These are phyloP conservation scores for Globodera rostochiensis DNA, from an alignment of 1,140 invertebrate species.

Conservation along the genomic window DNA sequence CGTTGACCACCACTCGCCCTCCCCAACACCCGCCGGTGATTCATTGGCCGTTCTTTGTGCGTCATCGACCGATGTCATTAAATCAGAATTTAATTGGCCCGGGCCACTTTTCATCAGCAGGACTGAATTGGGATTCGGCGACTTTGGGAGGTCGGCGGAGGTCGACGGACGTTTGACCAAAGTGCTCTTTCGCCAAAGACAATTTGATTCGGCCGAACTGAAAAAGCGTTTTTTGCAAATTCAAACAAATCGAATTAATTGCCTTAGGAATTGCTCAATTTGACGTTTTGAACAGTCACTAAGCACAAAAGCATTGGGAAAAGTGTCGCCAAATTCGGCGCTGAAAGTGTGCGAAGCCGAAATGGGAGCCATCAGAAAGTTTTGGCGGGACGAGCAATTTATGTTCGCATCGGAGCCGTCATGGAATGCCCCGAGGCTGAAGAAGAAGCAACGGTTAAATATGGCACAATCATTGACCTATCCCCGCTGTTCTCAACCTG, in stretches of 20 bases:
- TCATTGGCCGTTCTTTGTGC: background rate
- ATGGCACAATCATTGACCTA: background rate
- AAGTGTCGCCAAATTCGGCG: constrained; percentile 40
- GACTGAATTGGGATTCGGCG: too few relatives aligned
- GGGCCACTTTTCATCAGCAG: too few relatives aligned
- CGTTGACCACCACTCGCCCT: constrained; percentile 10
- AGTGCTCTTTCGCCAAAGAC: constrained; percentile 32
- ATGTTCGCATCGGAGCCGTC: constrained; percentile 45
- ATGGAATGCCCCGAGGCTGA: constrained; percentile 55
- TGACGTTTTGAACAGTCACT: constrained; percentile 51
- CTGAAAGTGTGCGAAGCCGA: constrained; percentile 44
- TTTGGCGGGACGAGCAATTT: constrained; percentile 44
- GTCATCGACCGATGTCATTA: background rate
- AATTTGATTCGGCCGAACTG: constrained; percentile 48
- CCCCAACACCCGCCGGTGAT: background rate
- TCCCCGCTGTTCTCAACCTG: constrained; percentile 33
- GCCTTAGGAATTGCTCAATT: constrained; percentile 53
- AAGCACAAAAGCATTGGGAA: constrained; percentile 49
- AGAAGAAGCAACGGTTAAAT: constrained; percentile 1
- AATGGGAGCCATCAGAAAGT: constrained; percentile 55
- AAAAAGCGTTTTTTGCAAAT: background rate
- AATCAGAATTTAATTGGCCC: too few relatives aligned
- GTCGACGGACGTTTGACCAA: too few relatives aligned
- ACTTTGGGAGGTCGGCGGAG: too few relatives aligned
- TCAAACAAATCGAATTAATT: background rate